A percentile compares a stretch with the other conserved stretches of the same genome.
phyloP scores from a whole-genome alignment of 2,113 vertebrate species.

The Symphodus melops region DNA sequence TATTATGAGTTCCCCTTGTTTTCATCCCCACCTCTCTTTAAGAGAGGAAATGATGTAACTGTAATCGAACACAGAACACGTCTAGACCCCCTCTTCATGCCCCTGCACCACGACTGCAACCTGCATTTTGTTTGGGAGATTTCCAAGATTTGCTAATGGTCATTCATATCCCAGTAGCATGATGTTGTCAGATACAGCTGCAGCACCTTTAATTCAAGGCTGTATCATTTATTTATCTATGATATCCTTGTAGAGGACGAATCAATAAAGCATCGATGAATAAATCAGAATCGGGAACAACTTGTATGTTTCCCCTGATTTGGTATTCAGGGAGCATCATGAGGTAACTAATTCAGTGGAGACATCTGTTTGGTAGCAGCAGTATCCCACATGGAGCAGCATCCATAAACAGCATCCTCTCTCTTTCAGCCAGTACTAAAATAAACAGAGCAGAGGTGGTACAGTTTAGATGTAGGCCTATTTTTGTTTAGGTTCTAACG shows the following conservation, averaged over 20 bases:
- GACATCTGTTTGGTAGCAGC: slow-evolving; percentile 75
- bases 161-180: slow-evolving; percentile 34
- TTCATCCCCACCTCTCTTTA: slow-evolving; percentile 52
- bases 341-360: slow-evolving; percentile 78
- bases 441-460: slow-evolving; percentile 16
- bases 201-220: slow-evolving; percentile 58
- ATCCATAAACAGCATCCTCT: slow-evolving; percentile 65
- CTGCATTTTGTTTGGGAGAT: slow-evolving; percentile 6
- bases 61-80: slow-evolving; percentile 29
- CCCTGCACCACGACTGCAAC: slow-evolving; percentile 28
- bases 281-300: slow-evolving; percentile 66
- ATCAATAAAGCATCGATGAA: slow-evolving; percentile 65
- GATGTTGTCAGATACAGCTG: slow-evolving; percentile 22
- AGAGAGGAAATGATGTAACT: slow-evolving; percentile 67
- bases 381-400: slow-evolving; percentile 74
- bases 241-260: slow-evolving; percentile 40
- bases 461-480: slow-evolving; percentile 27
- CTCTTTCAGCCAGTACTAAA: slow-evolving; percentile 16
- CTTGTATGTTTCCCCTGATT: slow-evolving; percentile 61
- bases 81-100: slow-evolving; percentile 23
- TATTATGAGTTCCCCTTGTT: slow-evolving; percentile 39
- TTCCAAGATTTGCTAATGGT: slow-evolving; percentile 18
- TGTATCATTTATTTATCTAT: slow-evolving; percentile 65
- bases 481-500: slow-evolving; percentile 31
- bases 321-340: slow-evolving; percentile 71